Evolutionary conservation across 2,888 invertebrate species (phyloP).

Genomic region (Tuta absoluta): DNA sequence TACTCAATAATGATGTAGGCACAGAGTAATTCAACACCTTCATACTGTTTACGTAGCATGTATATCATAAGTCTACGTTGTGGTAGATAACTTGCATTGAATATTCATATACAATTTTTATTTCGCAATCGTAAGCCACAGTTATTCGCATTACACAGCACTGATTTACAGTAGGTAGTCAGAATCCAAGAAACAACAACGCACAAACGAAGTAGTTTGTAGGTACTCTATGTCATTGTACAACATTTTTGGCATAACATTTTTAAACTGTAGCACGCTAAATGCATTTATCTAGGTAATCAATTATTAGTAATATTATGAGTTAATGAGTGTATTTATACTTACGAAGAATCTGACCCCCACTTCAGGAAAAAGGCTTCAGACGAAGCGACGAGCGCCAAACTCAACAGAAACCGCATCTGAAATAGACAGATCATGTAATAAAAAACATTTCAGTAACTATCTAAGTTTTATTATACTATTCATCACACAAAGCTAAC

Average conservation of each 20-base stretch:
- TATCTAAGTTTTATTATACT: too few species aligned
- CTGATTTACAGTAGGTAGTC: too few species aligned
- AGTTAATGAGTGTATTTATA: conserved; percentile 34
- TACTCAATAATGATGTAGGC: background rate
- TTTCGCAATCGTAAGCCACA: background rate
- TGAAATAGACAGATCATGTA: conserved; percentile 48
- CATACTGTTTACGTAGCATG: conserved; percentile 1
- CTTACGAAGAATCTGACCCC: conserved; percentile 78
- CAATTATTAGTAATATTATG: too few species aligned
- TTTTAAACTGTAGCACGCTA: too few species aligned
- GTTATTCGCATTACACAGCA: background rate
- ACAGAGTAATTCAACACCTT: conserved; percentile 16
- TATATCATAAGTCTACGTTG: too few species aligned
- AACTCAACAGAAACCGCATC: conserved; percentile 64
- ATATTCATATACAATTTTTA: background rate
- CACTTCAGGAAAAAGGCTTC: conserved; percentile 80
- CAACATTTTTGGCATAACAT: too few species aligned
- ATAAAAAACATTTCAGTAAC: background rate
- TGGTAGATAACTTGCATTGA: background rate
- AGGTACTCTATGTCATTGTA: too few species aligned
- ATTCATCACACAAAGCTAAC: background rate
- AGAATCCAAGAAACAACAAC: too few species aligned
- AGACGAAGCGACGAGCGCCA: conserved; percentile 66
- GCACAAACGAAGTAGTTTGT: too few species aligned
- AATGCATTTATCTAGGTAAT: too few species aligned